Percentiles rank a stretch among this genome's conserved stretches.
Conservation (phyloP, 2,888 invertebrate species). For the Heterodera filipjevi region DNA sequence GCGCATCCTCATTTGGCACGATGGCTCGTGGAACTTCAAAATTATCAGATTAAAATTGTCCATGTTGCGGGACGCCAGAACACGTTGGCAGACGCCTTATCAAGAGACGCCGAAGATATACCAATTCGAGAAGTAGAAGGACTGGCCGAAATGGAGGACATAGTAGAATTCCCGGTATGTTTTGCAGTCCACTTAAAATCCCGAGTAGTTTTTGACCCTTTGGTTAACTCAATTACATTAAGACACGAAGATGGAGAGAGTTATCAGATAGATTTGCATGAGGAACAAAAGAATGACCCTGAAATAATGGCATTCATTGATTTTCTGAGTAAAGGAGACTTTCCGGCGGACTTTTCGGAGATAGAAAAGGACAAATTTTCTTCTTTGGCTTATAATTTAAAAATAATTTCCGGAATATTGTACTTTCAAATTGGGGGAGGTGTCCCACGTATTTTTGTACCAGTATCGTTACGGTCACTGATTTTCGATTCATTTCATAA, state of each 20-base stretch:
- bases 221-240: too few relatives aligned
- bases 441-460: too few relatives aligned
- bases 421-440: too few relatives aligned
- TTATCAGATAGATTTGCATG: background rate
- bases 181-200: background rate
- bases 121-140: background rate
- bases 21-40: conserved; percentile 26
- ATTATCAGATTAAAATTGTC: conserved; percentile 19
- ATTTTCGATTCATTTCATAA: conserved; percentile 38
- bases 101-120: background rate
- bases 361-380: too few relatives aligned
- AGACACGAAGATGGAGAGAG: too few relatives aligned
- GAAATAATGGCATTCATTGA: too few relatives aligned
- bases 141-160: conserved; percentile 21
- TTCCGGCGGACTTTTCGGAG: background rate
- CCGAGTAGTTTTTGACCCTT: too few relatives aligned
- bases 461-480: too few relatives aligned
- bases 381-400: too few relatives aligned
- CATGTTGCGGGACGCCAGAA: conserved; percentile 22
- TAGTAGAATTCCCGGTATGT: background rate
- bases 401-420: too few relatives aligned
- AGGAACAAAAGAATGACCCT: background rate
- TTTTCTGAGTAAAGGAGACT: background rate
- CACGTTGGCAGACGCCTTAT: conserved; percentile 30
- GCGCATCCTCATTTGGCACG: conserved; percentile 30